Evolutionary conservation across 2,888 invertebrate species (phyloP), one percentile per base, ranked within the genome.

Genomic region (Phytoseiulus persimilis): DNA sequence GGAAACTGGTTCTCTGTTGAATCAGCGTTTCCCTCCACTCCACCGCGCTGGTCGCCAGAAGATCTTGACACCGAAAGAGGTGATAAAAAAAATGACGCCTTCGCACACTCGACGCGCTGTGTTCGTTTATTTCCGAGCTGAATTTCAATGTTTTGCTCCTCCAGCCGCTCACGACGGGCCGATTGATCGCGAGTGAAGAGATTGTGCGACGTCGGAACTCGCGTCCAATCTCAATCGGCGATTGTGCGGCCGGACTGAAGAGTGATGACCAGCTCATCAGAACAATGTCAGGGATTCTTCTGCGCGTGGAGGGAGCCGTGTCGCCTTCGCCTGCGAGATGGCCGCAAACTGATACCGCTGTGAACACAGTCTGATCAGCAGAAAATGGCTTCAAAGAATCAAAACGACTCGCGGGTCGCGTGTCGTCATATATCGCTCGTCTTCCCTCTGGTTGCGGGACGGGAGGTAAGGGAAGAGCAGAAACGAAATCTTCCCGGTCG

Each of bases 31-130:
- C 18, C 28, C 65, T 14, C 23, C 65, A 1, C 65, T 65, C 18
- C 65, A 23, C 11, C 65, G 65, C 65, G 65, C 5, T 23, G 65
- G 18, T 6, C 14, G 2, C 65, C 28, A 23, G 23, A 65, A 65
- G 65, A 65, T 65, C 65, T 65, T 65, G 65, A 65, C 65, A 65
- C 65, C 65, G 65, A 65, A 65, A 23, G 65, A 65, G 65, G 65
- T 65, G 65, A 65, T 65, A 65, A 65, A 65, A 65, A 65, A 65
- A 65, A 65, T 65, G 65, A 65, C 65, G 65, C 65, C 65, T 65
- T 65, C 65, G 65, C 65, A 65, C 65, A 65, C 65, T 65, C 18
- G 65, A 65, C 65, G 65, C 65, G 5, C 65, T 1, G 65, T 65
- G 65, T 65, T 65, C 65, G 65, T 65, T 65, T 65, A 65, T 65